Conservation (phyloP, 2,113 vertebrate genomes). For the human region DNA sequence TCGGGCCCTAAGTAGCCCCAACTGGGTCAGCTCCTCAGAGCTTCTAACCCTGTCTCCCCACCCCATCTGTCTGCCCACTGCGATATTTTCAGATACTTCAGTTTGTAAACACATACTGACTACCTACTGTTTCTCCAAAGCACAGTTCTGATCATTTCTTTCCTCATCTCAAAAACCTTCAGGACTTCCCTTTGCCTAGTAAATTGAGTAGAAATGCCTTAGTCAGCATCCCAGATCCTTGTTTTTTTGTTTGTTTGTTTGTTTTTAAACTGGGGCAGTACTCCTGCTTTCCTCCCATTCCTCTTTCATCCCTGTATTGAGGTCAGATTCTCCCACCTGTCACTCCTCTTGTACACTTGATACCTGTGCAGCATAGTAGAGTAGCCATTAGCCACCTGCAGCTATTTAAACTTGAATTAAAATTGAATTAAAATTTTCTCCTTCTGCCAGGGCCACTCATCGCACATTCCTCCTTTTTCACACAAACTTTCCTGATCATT, state of each 20-base stretch:
- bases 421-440: background rate
- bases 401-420: background rate
- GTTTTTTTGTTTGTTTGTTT: too few relatives aligned
- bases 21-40: background rate
- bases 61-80: background rate
- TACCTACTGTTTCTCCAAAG: background rate
- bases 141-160: background rate
- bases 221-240: background rate
- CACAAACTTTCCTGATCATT: background rate
- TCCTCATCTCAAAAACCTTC: background rate
- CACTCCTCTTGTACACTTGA: background rate
- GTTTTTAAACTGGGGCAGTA: too few relatives aligned
- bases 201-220: background rate
- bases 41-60: background rate
- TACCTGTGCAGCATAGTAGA: background rate
- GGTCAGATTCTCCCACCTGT: background rate
- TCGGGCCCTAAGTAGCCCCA: background rate
- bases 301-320: background rate
- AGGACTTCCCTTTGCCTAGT: background rate
- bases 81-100: background rate
- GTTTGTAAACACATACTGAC: background rate
- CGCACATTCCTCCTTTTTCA: background rate
- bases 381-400: background rate
- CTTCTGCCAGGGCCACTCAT: background rate
- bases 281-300: background rate